These are phyloP conservation scores for Platycercus adscitus DNA, from an alignment of 2,113 vertebrate genomes.

Conservation along the genomic window DNA sequence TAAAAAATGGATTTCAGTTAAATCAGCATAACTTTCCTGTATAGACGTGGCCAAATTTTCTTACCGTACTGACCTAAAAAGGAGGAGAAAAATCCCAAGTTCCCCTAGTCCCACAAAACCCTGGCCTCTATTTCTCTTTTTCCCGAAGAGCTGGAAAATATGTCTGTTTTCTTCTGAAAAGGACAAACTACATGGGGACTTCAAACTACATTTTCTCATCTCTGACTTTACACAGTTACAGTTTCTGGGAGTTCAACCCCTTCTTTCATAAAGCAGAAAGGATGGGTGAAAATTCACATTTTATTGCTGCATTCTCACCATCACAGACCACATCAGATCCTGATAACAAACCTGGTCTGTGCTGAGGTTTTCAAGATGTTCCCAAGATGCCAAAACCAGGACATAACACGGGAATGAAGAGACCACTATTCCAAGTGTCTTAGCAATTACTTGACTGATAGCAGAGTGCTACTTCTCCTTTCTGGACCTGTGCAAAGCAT, in stretches of 20 bases:
- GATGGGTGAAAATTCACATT: not conserved
- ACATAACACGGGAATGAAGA: not conserved
- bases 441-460: not conserved
- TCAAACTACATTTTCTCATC: not conserved
- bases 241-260: not conserved
- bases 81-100: not conserved
- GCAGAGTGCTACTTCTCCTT: not conserved
- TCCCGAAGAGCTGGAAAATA: not conserved
- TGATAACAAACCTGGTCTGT: not conserved
- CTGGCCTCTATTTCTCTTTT: not conserved
- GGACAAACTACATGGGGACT: not conserved
- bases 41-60: not conserved
- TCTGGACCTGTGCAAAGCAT: not conserved
- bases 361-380: slow-evolving; percentile 6
- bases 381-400: not conserved
- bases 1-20: not conserved
- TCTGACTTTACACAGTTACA: not conserved
- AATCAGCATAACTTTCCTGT: not conserved
- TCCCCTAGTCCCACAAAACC: not conserved
- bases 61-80: not conserved
- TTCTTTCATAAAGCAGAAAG: not conserved
- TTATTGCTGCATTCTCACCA: not conserved
- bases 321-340: not conserved
- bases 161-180: not conserved
- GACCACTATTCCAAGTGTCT: not conserved